phyloP scores from a whole-genome alignment of 2,797 vertebrate genomes.

The Siniperca obscura region DNA sequence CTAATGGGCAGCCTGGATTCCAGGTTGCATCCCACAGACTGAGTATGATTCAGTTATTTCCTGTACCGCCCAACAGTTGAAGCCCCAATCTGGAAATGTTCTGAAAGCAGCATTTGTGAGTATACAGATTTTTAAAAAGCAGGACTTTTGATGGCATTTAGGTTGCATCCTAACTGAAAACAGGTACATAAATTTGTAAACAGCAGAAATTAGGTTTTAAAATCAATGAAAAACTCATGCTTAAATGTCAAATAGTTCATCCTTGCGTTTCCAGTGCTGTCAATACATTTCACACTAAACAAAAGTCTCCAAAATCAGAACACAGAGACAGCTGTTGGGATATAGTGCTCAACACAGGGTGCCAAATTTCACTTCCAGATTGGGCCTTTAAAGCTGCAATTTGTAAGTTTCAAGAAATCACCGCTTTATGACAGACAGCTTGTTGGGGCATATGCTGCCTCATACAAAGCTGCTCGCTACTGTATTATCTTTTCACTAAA shows the following conservation, averaged over 20 bases:
- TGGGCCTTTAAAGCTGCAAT: conserved; percentile 84
- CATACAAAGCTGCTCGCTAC: conserved; percentile 64
- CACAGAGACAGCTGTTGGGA: conserved; percentile 68
- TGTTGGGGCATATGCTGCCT: conserved; percentile 70
- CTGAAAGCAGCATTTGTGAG: conserved; percentile 42
- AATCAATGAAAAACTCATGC: conserved; percentile 36
- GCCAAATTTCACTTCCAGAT: conserved; percentile 79
- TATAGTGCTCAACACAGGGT: conserved; percentile 54
- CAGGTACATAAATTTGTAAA: conserved; percentile 43
- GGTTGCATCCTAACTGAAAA: conserved; percentile 21
- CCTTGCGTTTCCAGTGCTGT: conserved; percentile 36
- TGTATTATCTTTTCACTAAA: conserved; percentile 67
- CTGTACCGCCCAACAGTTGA: conserved; percentile 65
- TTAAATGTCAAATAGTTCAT: conserved; percentile 43
- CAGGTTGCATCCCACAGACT: conserved; percentile 74
- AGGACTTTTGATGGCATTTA: conserved; percentile 11
- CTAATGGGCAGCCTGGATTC: conserved; percentile 79
- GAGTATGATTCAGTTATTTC: conserved; percentile 69
- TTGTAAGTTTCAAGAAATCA: conserved; percentile 82
- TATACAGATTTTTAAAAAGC: conserved; percentile 31
- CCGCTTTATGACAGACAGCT: conserved; percentile 73
- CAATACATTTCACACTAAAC: conserved; percentile 55
- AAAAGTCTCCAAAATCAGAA: conserved; percentile 57
- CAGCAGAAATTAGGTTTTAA: conserved; percentile 39
- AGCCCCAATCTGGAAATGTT: conserved; percentile 81